phyloP scores from a whole-genome alignment of 1,140 invertebrate genomes.

The Orchestia grillus region DNA sequence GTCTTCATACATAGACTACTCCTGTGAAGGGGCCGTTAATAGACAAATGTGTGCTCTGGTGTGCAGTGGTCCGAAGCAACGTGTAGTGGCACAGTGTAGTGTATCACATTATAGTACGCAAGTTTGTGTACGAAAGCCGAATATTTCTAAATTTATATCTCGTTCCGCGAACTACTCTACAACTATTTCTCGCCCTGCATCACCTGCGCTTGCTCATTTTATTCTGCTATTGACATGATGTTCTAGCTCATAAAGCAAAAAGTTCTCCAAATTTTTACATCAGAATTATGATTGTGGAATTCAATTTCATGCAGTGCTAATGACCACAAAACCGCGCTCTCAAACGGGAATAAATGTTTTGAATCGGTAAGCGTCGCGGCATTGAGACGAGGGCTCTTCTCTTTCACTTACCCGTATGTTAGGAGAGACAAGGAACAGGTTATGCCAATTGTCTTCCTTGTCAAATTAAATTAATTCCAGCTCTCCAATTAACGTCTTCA shows the following conservation, averaged over 20 bases:
- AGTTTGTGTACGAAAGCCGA: neutral
- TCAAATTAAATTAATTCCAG: too few species aligned
- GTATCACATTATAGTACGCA: neutral
- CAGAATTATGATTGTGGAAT: neutral
- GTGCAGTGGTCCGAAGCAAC: neutral
- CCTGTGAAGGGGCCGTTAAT: too few species aligned
- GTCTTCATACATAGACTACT: too few species aligned
- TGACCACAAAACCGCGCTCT: too few species aligned
- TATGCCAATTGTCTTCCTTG: too few species aligned
- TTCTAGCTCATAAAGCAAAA: neutral
- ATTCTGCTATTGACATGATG: neutral
- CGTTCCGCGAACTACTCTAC: neutral
- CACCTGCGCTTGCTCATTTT: neutral
- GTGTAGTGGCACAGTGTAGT: neutral
- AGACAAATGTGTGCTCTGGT: neutral
- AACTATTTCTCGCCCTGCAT: neutral
- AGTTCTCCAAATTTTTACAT: neutral
- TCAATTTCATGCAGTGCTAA: too few species aligned
- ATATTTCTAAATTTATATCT: neutral
- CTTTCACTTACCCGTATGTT: too few species aligned
- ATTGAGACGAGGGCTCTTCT: too few species aligned
- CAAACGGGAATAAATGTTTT: too few species aligned
- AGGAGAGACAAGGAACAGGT: too few species aligned
- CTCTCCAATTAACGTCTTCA: too few species aligned
- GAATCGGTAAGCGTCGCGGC: too few species aligned